These are phyloP conservation scores for Sakesphorus luctuosus DNA, from an alignment of 2,113 vertebrate species.

Conservation along the genomic window DNA sequence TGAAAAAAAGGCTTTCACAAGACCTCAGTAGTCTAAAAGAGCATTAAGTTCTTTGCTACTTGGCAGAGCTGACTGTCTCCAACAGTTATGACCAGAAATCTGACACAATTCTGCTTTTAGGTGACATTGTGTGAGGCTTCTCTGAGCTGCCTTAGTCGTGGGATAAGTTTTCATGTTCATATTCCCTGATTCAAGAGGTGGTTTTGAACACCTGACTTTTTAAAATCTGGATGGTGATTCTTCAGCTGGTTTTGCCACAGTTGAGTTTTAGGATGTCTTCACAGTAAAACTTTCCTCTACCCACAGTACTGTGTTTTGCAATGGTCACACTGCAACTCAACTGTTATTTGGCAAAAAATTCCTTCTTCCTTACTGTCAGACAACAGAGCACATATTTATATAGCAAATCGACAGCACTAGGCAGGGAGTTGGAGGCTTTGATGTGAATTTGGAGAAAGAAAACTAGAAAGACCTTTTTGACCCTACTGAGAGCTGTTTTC, in stretches of 20 bases:
- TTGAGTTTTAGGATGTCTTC: neutral
- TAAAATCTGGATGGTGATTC: neutral
- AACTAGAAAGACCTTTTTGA: neutral
- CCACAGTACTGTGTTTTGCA: neutral
- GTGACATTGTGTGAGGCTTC: neutral
- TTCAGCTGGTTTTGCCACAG: neutral
- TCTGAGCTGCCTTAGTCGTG: neutral
- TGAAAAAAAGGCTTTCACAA: neutral
- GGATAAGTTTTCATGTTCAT: neutral
- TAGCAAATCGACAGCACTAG: neutral
- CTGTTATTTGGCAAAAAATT: neutral
- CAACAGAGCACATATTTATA: neutral
- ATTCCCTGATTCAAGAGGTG: neutral
- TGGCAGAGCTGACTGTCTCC: neutral
- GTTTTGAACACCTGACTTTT: neutral
- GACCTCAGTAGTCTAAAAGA: neutral
- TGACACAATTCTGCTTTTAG: neutral
- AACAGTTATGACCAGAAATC: neutral
- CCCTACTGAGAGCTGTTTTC: neutral
- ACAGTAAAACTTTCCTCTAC: neutral
- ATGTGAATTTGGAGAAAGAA: neutral
- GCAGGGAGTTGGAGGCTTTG: neutral
- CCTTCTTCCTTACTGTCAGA: neutral
- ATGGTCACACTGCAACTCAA: neutral
- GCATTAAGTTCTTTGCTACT: neutral